Conservation (phyloP, 2,888 invertebrate species). For the Endotricha flammealis region DNA sequence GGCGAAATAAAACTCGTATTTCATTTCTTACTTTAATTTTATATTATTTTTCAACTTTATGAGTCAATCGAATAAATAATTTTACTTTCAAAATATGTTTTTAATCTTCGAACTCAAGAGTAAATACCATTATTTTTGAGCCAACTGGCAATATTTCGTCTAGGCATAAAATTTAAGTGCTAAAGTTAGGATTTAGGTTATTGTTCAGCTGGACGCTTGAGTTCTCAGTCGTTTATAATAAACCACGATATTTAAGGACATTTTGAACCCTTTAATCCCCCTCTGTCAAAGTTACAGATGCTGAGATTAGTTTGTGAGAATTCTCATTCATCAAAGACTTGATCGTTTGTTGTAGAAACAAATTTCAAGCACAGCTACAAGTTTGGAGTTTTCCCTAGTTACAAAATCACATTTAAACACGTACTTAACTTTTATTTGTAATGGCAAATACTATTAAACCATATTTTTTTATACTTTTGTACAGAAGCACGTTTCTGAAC, state of each 20-base stretch:
- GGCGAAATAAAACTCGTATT: no score
- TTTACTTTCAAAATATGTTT: no score
- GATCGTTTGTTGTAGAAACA: conserved; percentile 27
- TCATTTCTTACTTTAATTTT: no score
- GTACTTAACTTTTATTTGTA: no score
- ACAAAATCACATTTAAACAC: no score
- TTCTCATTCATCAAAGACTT: conserved; percentile 42
- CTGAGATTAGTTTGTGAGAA: conserved; percentile 46
- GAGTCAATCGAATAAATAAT: no score
- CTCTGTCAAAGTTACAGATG: conserved; percentile 44
- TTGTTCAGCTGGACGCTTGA: conserved; percentile 32
- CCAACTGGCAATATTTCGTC: conserved; percentile 5
- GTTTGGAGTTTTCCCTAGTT: no score
- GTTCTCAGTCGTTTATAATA: conserved; percentile 29
- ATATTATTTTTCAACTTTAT: no score
- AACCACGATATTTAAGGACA: conserved; percentile 28
- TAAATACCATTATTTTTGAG: conserved; percentile 6
- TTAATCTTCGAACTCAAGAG: not conserved
- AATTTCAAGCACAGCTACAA: no score
- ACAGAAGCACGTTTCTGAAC: no score
- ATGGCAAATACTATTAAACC: no score
- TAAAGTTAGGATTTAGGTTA: conserved; percentile 22
- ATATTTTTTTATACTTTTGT: no score
- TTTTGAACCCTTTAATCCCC: conserved; percentile 38
- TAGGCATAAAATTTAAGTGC: conserved; percentile 13